phyloP scores from a whole-genome alignment of 1,140 invertebrate genomes.

The Helicorthomorpha holstii region DNA sequence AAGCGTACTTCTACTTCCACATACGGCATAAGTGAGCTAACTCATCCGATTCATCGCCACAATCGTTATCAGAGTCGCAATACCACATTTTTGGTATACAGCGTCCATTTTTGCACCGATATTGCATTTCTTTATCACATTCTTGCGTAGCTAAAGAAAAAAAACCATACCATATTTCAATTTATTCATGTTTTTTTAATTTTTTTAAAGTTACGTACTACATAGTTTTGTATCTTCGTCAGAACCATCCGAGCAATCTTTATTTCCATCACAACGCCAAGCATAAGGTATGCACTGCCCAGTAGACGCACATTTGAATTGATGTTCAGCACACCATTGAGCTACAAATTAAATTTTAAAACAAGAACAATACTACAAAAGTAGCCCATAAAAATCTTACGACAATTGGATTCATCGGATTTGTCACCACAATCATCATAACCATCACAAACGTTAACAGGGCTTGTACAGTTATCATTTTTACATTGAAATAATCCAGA shows the following conservation, averaged over 20 bases:
- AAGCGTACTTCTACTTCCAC: neutral
- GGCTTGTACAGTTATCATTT: constrained; percentile 81
- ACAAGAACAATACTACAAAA: neutral
- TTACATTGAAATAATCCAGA: constrained; percentile 85
- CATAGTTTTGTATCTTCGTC: constrained; percentile 93
- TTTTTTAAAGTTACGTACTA: constrained; percentile 78
- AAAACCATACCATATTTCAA: no score
- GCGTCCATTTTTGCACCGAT: constrained; percentile 81
- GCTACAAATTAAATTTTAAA: neutral
- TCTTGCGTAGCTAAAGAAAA: constrained; percentile 59
- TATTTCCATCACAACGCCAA: constrained; percentile 79
- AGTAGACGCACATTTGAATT: constrained; percentile 74
- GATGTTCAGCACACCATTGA: constrained; percentile 7
- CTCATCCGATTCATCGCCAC: constrained; percentile 87
- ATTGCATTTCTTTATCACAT: constrained; percentile 47
- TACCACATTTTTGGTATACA: constrained; percentile 90
- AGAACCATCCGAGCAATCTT: constrained; percentile 86
- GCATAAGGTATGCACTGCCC: constrained; percentile 78
- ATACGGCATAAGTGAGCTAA: constrained; percentile 79
- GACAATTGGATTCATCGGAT: constrained; percentile 24
- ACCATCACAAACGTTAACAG: constrained; percentile 83
- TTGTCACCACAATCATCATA: constrained; percentile 50
- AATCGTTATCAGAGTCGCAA: constrained; percentile 84
- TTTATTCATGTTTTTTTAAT: constrained; percentile 79
- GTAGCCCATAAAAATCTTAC: constrained; percentile 2